Evolutionary conservation across 2,797 vertebrate genomes (phyloP), one percentile per base, ranked within the genome.

Genomic region (Gadopsis marmoratus): DNA sequence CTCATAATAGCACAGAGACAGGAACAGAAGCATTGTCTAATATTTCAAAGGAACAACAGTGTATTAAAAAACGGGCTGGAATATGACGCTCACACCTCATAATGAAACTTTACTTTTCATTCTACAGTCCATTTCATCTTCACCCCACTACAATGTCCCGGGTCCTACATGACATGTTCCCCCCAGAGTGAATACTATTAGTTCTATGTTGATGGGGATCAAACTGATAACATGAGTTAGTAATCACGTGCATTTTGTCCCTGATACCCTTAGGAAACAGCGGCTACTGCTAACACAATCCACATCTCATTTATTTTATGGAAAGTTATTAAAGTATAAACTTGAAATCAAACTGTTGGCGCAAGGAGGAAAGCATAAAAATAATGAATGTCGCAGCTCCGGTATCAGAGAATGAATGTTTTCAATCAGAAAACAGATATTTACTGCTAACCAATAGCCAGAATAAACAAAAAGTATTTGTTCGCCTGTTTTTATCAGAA

Each of bases 161-260:
- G 83, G 82, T 91, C 82, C 92, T 94, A 70, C 80, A 87, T 76
- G 60, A 90, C 87, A 91, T 75, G 67, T 78, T 84, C 77, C 83
- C 50, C 86, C 86, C 80, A 79, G 88, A 89, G 87, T 81, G 82
- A 90, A 87, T 86, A 87, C 88, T 26, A 26, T 26, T 56, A 89
- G 92, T 93, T 94, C 86, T 89, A 79, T 93, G 89, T 90, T 89
- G 92, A 94, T 89, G 81, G 82, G 91, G 88, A 95, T 95, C 93
- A 95, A 95, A 92, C 88, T 87, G 87, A 94, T 92, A 83, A 90
- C 86, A 93, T 95, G 91, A 94, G 95, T 95, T 93, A 95, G 95
- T 95, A 95, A 95, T 94, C 89, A 71, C 21, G 45, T 87, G 88
- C 86, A 84, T 90, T 94, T 94, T 94, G 89, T 94, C 84, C 88